These are phyloP conservation scores for Neotragus pygmaeus DNA, from an alignment of 2,113 vertebrate genomes.

Conservation along the genomic window DNA sequence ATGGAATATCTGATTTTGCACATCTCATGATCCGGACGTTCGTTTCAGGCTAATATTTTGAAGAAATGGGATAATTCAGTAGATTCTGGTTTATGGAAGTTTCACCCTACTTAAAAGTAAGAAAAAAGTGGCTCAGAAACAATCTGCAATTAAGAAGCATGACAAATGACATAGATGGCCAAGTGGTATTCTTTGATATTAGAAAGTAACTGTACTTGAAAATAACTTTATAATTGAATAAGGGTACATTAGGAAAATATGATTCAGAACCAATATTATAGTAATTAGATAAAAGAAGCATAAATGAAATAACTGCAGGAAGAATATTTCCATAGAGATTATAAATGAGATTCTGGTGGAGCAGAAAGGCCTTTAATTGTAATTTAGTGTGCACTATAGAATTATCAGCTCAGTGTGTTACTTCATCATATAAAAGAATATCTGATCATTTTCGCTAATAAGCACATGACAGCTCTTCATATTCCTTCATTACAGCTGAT, in stretches of 20 bases:
- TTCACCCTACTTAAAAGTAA: constrained; percentile 59
- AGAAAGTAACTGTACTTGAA: constrained; percentile 83
- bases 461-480: constrained; percentile 83
- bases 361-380: constrained; percentile 84
- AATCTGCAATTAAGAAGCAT: constrained; percentile 63
- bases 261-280: constrained; percentile 84
- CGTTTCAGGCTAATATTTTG: constrained; percentile 58
- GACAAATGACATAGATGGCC: constrained; percentile 71
- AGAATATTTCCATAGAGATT: constrained; percentile 84
- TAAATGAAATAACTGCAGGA: constrained; percentile 84
- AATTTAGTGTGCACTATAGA: constrained; percentile 86
- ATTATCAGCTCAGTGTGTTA: constrained; percentile 83
- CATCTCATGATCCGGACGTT: constrained; percentile 42
- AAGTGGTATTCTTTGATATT: constrained; percentile 75
- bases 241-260: constrained; percentile 83
- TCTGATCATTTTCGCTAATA: constrained; percentile 84
- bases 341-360: constrained; percentile 84
- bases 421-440: constrained; percentile 81
- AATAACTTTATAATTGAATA: constrained; percentile 87
- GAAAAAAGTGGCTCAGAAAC: constrained; percentile 60
- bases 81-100: constrained; percentile 56
- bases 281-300: constrained; percentile 86
- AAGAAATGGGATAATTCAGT: constrained; percentile 52
- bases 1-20: constrained; percentile 43
- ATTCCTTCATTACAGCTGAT: constrained; percentile 82